A percentile compares a stretch with the other conserved stretches of the same genome.
These are phyloP conservation scores for Diplogasteroides magnus DNA, from an alignment of 1,140 invertebrate species.

Conservation along the genomic window DNA sequence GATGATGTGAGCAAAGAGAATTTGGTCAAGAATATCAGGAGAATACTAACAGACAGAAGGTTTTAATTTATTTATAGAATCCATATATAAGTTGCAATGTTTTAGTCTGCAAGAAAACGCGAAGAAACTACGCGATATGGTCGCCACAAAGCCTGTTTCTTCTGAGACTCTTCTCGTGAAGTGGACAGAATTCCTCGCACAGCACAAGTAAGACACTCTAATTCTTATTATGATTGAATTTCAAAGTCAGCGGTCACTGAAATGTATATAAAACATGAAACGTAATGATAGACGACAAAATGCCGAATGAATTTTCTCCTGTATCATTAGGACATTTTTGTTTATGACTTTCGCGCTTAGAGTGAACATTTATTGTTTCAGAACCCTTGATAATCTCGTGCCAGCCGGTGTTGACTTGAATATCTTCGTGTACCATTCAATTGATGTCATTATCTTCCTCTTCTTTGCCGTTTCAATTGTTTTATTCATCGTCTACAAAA, in stretches of 20 bases:
- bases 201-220: not conserved
- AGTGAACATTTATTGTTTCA: too few species aligned
- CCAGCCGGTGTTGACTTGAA: not conserved
- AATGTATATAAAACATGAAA: too few species aligned
- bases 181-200: slow-evolving; percentile 15
- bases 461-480: slow-evolving; percentile 1
- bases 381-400: slow-evolving; percentile 12
- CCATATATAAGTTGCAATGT: too few species aligned
- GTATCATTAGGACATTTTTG: too few species aligned
- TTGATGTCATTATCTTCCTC: slow-evolving; percentile 3
- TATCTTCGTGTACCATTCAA: slow-evolving; percentile 7
- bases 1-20: not conserved
- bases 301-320: too few species aligned
- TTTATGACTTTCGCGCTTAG: too few species aligned
- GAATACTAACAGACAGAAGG: not conserved
- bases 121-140: not conserved
- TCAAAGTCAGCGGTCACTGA: too few species aligned
- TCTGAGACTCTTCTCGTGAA: slow-evolving; percentile 9
- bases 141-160: slow-evolving; percentile 10
- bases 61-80: not conserved
- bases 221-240: too few species aligned
- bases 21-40: not conserved
- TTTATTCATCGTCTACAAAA: not conserved
- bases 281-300: too few species aligned
- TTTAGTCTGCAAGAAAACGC: not conserved